Evolutionary conservation across 92 coral and sea anemone species (phyloP), one percentile per base, ranked within the genome.

Genomic region (Palythoa grandis): DNA sequence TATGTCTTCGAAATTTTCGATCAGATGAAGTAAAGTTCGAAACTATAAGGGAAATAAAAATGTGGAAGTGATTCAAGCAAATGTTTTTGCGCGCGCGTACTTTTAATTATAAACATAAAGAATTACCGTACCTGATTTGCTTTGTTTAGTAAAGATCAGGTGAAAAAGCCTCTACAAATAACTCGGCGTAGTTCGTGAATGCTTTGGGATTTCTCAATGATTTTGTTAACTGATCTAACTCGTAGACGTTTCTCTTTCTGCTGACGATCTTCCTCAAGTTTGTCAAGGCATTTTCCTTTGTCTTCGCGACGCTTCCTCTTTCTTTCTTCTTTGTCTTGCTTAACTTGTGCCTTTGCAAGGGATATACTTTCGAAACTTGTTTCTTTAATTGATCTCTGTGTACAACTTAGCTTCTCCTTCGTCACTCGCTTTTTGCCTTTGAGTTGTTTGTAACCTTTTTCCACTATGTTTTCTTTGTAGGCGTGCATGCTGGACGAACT

Each of bases 391-490:
- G 58, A 14, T 14, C 15, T 53, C 50, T 76, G 80, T 1, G 68
- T 76, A n/a, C 14, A 76, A 11, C 40, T 43, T 52, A 29, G 35
- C 35, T 29, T 29, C 1, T 29, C 35, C 35, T 29, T 29, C 1
- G 35, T 29, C 35, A 29, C 82, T 15, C 79, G 82, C 65, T 76
- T 76, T 61, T 75, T 76, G 47, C 68, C 82, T 37, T 76, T 76
- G 43, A 76, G 43, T 9, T 76, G 47, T 13, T 76, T 12, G 56
- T 76, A 54, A 8, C 66, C 67, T n/a, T 54, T 76, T 10, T 76
- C 82, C 9, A 76, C 50, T 76, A 14, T n/a, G 57, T 74, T 74
- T 74, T 74, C 78, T 74, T 74, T 74, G 67, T 54, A 76, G 82
- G 68, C 23, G 43, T 76, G 82, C 25, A 76, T 38, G 43, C 67